These are phyloP conservation scores for Drosophila yooni DNA, from an alignment of 2,888 invertebrate genomes.

Conservation along the genomic window DNA sequence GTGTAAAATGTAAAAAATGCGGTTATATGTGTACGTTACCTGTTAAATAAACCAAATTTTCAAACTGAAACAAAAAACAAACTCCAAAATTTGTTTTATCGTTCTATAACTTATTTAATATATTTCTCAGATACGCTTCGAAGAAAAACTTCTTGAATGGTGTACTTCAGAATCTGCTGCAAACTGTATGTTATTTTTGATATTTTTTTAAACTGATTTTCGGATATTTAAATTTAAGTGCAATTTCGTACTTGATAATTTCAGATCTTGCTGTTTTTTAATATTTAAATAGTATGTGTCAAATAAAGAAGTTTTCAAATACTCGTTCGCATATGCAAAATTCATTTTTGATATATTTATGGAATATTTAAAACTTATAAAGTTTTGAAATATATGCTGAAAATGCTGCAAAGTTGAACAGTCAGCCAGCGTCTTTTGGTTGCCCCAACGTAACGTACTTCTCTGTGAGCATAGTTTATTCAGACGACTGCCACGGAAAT, in stretches of 20 bases:
- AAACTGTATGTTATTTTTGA: not conserved
- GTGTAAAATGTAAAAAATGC: slow-evolving; percentile 49
- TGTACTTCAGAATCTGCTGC: not conserved
- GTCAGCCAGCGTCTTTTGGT: not conserved
- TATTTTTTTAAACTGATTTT: not conserved
- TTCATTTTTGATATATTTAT: not conserved
- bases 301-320: not conserved
- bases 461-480: not conserved
- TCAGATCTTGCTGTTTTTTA: too few relatives aligned
- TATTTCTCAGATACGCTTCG: not conserved
- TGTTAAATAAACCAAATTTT: slow-evolving; percentile 61
- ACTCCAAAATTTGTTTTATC: not conserved
- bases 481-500: not conserved
- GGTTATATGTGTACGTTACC: slow-evolving; percentile 60
- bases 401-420: not conserved
- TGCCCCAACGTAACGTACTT: not conserved
- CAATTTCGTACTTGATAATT: not conserved
- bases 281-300: not conserved
- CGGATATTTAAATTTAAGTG: not conserved
- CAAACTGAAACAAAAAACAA: slow-evolving; percentile 35
- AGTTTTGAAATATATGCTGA: not conserved
- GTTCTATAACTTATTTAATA: not conserved
- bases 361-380: not conserved
- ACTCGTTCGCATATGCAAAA: not conserved
- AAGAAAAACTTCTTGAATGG: not conserved